Conservation (phyloP, 1,140 invertebrate species). For the Apis florea region DNA sequence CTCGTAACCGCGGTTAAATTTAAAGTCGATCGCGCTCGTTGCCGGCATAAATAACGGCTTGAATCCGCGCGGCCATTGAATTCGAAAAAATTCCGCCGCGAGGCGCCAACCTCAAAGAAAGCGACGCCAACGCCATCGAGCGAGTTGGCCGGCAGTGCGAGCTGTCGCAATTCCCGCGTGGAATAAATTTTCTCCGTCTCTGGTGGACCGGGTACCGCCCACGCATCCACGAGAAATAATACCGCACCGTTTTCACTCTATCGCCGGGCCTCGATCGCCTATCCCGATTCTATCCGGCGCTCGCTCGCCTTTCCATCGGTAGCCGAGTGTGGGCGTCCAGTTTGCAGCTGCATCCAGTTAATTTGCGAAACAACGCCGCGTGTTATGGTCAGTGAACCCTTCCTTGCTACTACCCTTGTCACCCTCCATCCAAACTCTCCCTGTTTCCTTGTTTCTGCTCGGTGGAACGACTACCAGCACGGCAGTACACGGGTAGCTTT, state of each 20-base stretch:
- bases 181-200: slow-evolving; percentile 36
- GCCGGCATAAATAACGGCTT: neutral
- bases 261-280: slow-evolving; percentile 45
- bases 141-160: neutral
- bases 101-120: slow-evolving; percentile 22
- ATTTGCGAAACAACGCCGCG: slow-evolving; percentile 21
- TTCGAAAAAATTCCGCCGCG: neutral
- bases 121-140: slow-evolving; percentile 18
- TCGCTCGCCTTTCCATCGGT: neutral
- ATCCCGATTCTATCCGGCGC: neutral
- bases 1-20: slow-evolving; percentile 1
- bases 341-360: slow-evolving; percentile 57
- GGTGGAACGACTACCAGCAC: neutral
- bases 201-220: neutral
- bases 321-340: slow-evolving; percentile 40
- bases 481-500: neutral
- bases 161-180: slow-evolving; percentile 12
- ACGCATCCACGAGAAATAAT: slow-evolving; percentile 43
- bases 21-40: neutral
- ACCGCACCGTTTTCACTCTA: slow-evolving; percentile 42
- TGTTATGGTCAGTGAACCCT: neutral
- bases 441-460: neutral
- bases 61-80: neutral
- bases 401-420: neutral
- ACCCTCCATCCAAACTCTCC: neutral